Percentiles rank a stretch among this genome's conserved stretches.
Evolutionary conservation across 1,140 invertebrate species (phyloP).

Genomic region (Pseudomyrmex gracilis): DNA sequence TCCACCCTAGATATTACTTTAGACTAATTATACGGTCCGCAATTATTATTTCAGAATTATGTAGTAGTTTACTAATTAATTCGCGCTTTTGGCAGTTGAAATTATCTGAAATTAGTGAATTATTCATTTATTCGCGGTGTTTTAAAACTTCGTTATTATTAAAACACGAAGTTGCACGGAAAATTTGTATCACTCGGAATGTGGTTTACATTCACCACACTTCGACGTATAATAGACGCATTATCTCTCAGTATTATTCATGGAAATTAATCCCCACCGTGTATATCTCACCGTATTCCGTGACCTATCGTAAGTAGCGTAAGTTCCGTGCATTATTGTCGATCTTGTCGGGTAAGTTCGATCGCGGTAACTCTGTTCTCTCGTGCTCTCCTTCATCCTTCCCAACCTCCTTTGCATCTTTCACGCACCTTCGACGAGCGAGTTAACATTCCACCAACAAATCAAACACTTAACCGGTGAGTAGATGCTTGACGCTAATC

Average conservation of each 20-base stretch:
- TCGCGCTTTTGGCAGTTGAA: neutral
- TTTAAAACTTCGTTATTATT: neutral
- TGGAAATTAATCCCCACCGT: slow-evolving; percentile 18
- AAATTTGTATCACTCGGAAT: neutral
- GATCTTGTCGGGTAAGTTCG: slow-evolving; percentile 51
- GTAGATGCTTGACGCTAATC: slow-evolving; percentile 27
- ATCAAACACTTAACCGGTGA: slow-evolving; percentile 37
- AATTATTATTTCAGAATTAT: neutral
- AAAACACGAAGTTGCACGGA: neutral
- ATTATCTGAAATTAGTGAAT: neutral
- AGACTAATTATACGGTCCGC: neutral
- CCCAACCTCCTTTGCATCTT: neutral
- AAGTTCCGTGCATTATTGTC: slow-evolving; percentile 47
- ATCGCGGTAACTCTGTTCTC: slow-evolving; percentile 27
- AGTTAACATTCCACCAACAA: slow-evolving; percentile 51
- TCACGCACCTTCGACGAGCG: neutral
- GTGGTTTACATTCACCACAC: no score
- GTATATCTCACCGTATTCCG: slow-evolving; percentile 1
- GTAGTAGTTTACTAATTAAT: neutral
- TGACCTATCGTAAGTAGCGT: slow-evolving; percentile 19
- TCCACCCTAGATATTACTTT: slow-evolving; percentile 15
- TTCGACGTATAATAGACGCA: neutral
- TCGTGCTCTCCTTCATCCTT: neutral
- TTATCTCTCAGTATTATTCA: slow-evolving; percentile 20
- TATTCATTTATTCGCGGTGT: neutral